A percentile compares a stretch with the other conserved stretches of the same genome.
Conservation (phyloP, 2,888 invertebrate species). For the Eugnorisma glareosa region DNA sequence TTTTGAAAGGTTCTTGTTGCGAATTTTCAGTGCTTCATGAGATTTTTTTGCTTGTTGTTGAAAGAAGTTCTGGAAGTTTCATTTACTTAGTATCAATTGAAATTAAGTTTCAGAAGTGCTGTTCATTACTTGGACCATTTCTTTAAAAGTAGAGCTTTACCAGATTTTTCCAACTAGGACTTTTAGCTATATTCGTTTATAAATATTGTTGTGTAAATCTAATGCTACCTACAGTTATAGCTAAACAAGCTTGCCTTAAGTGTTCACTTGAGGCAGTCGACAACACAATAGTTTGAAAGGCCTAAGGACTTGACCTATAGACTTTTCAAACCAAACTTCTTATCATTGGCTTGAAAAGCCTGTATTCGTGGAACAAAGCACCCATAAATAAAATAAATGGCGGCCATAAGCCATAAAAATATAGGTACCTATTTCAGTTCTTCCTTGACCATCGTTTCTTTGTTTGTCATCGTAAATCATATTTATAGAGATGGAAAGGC, state of each 20-base stretch:
- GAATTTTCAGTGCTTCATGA: conserved; percentile 10
- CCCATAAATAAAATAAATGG: conserved; percentile 42
- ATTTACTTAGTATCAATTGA: not conserved
- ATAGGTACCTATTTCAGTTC: conserved; percentile 2
- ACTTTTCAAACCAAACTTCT: conserved; percentile 26
- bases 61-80: not conserved
- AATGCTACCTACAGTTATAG: not conserved
- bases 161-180: no score
- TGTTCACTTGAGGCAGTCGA: conserved; percentile 7
- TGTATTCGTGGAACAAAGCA: conserved; percentile 27
- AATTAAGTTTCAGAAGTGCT: conserved; percentile 1
- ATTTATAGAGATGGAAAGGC: conserved; percentile 15
- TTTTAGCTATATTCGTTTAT: not conserved
- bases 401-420: conserved; percentile 25
- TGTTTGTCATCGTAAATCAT: conserved; percentile 27
- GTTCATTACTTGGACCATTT: not conserved
- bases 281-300: conserved; percentile 18
- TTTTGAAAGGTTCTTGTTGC: conserved; percentile 24
- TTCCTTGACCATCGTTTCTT: conserved; percentile 10
- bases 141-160: not conserved
- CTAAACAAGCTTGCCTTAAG: not conserved
- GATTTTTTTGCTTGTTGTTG: conserved; percentile 7
- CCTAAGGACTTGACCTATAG: conserved; percentile 15
- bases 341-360: not conserved
- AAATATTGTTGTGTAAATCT: not conserved